Conservation (phyloP, 2,888 invertebrate species). For the Bugula neritina region DNA sequence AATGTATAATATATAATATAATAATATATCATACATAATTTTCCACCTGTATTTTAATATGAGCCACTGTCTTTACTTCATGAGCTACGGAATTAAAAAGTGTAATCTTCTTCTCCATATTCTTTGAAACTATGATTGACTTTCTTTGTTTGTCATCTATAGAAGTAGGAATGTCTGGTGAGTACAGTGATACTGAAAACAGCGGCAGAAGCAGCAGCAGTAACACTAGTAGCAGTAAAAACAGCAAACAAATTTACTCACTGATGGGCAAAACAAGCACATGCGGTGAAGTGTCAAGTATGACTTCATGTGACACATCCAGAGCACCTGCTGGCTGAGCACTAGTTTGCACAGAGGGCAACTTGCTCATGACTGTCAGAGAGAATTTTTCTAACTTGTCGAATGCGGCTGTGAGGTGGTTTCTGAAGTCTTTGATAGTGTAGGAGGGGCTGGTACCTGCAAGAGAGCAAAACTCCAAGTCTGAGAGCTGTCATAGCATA, state of each 20-base stretch:
- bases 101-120: not conserved
- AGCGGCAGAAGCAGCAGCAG: too few species aligned
- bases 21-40: too few species aligned
- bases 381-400: constrained; percentile 1
- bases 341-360: not conserved
- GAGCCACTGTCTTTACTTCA: not conserved
- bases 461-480: not conserved
- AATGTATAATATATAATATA: too few species aligned
- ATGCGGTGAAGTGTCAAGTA: constrained; percentile 14
- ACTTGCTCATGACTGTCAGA: not conserved
- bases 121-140: not conserved
- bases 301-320: not conserved
- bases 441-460: constrained; percentile 8
- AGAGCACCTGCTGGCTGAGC: too few species aligned
- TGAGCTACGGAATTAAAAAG: constrained; percentile 1
- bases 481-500: not conserved
- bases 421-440: constrained; percentile 3
- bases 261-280: not conserved
- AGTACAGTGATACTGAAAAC: too few species aligned
- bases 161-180: too few species aligned
- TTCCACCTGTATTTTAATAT: constrained; percentile 5
- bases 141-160: too few species aligned
- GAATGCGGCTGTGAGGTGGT: not conserved
- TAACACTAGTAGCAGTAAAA: too few species aligned
- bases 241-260: too few species aligned